Conservation (phyloP, 2,113 vertebrate genomes). For the Haemorhous mexicanus region DNA sequence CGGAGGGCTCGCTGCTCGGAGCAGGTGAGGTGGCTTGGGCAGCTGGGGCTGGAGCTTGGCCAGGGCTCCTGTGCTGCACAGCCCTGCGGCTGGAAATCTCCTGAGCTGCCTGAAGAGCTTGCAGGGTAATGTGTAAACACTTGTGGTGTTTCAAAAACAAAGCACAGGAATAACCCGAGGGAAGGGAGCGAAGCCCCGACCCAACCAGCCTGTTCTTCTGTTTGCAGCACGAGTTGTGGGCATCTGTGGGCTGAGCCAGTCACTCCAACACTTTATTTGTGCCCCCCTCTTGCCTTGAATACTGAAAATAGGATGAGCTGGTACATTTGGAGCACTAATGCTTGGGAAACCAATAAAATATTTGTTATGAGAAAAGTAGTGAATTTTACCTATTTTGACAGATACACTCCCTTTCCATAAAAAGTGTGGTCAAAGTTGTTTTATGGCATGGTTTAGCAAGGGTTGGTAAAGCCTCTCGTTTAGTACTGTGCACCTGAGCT, state of each 20-base stretch:
- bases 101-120: rapidly evolving
- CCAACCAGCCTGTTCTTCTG: background rate
- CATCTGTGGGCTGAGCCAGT: rapidly evolving
- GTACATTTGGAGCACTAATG: background rate
- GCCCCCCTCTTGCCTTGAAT: background rate
- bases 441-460: background rate
- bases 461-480: background rate
- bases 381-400: background rate
- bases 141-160: too few species aligned
- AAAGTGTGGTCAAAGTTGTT: background rate
- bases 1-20: background rate
- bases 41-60: background rate
- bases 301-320: background rate
- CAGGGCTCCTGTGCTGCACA: rapidly evolving
- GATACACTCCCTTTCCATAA: background rate
- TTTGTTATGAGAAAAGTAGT: background rate
- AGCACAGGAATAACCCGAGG: background rate
- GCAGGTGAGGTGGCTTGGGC: background rate
- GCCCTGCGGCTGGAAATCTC: background rate
- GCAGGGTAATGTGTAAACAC: rapidly evolving
- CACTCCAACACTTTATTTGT: background rate
- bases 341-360: background rate
- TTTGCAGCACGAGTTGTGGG: background rate
- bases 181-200: background rate
- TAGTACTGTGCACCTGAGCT: background rate